Evolutionary conservation across 1,140 invertebrate species (phyloP), one percentile per base, ranked within the genome.

Genomic region (Kradibia gibbosae): DNA sequence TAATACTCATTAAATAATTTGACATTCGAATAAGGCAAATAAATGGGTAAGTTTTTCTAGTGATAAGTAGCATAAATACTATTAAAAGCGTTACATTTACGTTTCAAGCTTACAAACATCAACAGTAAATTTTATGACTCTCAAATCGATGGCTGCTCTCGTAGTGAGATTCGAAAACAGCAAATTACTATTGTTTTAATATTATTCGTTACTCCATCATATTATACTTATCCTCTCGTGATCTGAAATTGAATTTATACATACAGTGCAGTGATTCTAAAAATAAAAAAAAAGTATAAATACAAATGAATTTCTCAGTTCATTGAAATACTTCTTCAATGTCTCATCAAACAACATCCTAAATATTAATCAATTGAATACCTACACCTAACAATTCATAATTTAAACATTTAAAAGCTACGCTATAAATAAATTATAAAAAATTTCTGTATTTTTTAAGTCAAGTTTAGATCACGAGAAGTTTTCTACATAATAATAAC

Each of bases 71-170:
- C 15, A 73, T 67, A 22, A 82, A 84, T 86, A 83, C 53, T 84
- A 81, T 80, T 86, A 88, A 89, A 88, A 88, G 87, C 88, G 85
- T 87, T 90, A 90, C 88, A 89, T 85, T 88, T 89, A 89, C 88
- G 89, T 89, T 90, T 90, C 85, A 90, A 88, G 87, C 88, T 90
- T 90, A 89, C 88, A 90, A 91, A 90, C 87, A 90, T 88, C 87
- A 90, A 88, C 88, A 89, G 87, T 85, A 87, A 86, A 88, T 86
- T 76, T 85, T 87, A 85, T 83, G 82, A 84, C 81, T 72, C 85
- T 84, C 76, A 20, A 82, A 85, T 85, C 78, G 67, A 82, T 78
- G 70, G 71, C 48, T 82, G 80, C 50, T 72, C 28, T 71, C 39
- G 53, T 81, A 76, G 62, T 71, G 65, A 45, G 71, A 82, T 75